These are phyloP conservation scores for Xestobium rufovillosum DNA, from an alignment of 2,888 invertebrate genomes.

Conservation along the genomic window DNA sequence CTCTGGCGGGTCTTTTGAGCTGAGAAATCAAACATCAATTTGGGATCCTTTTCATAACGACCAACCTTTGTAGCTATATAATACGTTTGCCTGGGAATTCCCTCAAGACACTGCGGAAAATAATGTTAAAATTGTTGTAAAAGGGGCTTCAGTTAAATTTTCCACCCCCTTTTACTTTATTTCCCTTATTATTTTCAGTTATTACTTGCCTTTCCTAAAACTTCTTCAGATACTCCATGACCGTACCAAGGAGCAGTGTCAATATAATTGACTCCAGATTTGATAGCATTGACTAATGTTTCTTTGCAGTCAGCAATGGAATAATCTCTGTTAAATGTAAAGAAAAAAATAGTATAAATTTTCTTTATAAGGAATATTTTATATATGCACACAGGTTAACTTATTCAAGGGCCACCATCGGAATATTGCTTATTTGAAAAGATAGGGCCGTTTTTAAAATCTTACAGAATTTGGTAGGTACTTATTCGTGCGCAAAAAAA, in stretches of 20 bases:
- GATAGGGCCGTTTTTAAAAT: too few species aligned
- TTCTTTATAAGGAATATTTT: too few species aligned
- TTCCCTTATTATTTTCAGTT: too few species aligned
- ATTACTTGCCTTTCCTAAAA: slow-evolving; percentile 69
- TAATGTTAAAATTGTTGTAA: slow-evolving; percentile 5
- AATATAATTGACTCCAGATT: slow-evolving; percentile 79
- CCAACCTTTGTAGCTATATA: slow-evolving; percentile 91
- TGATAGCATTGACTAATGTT: slow-evolving; percentile 64
- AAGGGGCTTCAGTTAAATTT: too few species aligned
- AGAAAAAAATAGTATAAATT: background rate
- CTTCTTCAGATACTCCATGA: slow-evolving; percentile 73
- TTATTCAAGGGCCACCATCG: too few species aligned
- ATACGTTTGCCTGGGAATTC: slow-evolving; percentile 72
- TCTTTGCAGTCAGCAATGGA: slow-evolving; percentile 60
- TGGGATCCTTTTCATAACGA: slow-evolving; percentile 64
- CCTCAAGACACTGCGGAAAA: slow-evolving; percentile 57
- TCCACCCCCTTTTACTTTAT: background rate
- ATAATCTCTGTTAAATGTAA: slow-evolving; percentile 46
- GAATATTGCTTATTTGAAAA: too few species aligned
- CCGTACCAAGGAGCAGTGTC: slow-evolving; percentile 94
- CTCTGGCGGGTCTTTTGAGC: slow-evolving; percentile 64
- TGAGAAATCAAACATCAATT: slow-evolving; percentile 82
- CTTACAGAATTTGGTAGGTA: background rate
- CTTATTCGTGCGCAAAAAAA: slow-evolving; percentile 3
- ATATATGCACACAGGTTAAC: too few species aligned